A percentile compares a stretch with the other conserved stretches of the same genome.
These are phyloP conservation scores for Halictus ligatus DNA, from an alignment of 2,888 invertebrate species.

Conservation along the genomic window DNA sequence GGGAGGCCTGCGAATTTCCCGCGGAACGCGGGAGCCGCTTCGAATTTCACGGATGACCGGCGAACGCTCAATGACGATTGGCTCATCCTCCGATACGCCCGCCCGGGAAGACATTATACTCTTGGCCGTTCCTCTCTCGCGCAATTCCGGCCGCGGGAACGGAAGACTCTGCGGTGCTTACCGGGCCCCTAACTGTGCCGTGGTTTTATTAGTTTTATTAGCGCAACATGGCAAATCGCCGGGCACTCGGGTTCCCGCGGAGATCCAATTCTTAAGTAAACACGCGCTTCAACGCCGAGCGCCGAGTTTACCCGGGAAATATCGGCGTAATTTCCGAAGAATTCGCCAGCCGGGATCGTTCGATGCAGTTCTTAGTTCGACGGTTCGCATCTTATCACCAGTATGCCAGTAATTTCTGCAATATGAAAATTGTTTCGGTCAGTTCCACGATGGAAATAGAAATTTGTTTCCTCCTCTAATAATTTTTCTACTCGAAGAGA, in stretches of 20 bases:
- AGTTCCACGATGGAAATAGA: too few relatives aligned
- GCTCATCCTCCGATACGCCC: constrained; percentile 21
- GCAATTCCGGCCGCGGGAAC: constrained; percentile 23
- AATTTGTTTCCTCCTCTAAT: too few relatives aligned
- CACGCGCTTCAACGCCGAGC: neutral
- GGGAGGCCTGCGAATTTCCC: constrained; percentile 36
- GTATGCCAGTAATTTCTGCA: neutral
- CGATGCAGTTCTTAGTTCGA: neutral
- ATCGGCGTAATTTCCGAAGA: neutral
- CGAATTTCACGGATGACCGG: constrained; percentile 70
- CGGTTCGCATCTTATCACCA: neutral
- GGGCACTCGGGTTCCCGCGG: constrained; percentile 11
- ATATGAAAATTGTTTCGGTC: neutral
- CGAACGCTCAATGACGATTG: constrained; percentile 61
- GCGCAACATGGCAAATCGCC: constrained; percentile 2
- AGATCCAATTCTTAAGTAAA: constrained; percentile 4
- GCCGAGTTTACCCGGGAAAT: neutral
- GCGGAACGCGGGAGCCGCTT: constrained; percentile 66
- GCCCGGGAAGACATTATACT: constrained; percentile 24
- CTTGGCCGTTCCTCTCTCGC: constrained; percentile 27
- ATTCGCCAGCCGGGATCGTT: neutral
- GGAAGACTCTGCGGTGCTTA: constrained; percentile 13
- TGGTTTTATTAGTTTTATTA: constrained; percentile 49
- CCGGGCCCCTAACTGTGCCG: constrained; percentile 14
- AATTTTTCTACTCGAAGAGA: too few relatives aligned